phyloP scores from a whole-genome alignment of 2,797 vertebrate species.

The Lycodopsis pacificus region DNA sequence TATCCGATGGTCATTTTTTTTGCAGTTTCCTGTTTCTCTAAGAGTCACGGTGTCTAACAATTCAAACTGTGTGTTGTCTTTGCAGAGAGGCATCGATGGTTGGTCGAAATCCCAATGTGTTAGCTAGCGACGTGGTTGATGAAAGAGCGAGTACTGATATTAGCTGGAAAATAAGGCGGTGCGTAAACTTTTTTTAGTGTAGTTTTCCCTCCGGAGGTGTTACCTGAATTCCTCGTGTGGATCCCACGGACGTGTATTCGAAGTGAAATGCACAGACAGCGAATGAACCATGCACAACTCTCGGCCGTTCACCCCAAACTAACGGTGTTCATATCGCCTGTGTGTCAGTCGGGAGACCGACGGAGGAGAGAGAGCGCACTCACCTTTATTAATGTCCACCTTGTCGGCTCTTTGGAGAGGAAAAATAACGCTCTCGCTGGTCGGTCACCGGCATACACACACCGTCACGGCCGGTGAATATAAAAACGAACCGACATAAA shows the following conservation, averaged over 20 bases:
- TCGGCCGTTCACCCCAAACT: background rate
- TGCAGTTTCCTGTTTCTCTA: constrained; percentile 63
- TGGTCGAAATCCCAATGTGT: background rate
- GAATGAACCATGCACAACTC: background rate
- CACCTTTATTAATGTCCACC: constrained; percentile 75
- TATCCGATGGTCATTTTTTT: constrained; percentile 58
- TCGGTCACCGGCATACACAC: constrained; percentile 12
- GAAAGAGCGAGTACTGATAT: background rate
- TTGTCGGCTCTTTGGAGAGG: constrained; percentile 38
- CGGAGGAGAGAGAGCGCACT: constrained; percentile 30
- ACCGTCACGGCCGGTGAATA: background rate
- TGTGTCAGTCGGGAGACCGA: background rate
- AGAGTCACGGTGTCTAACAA: background rate
- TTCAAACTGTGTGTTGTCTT: constrained; percentile 4
- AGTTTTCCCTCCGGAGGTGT: constrained; percentile 27
- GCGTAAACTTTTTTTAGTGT: constrained; percentile 61
- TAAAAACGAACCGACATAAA: background rate
- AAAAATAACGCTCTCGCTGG: constrained; percentile 36
- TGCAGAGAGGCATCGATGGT: background rate
- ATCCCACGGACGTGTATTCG: background rate
- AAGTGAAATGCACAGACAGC: background rate
- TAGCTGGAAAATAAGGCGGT: background rate
- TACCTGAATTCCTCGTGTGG: background rate
- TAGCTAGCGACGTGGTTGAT: background rate
- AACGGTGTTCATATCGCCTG: background rate